These are phyloP conservation scores for Anodontia alba DNA, from an alignment of 2,888 invertebrate genomes.

Conservation along the genomic window DNA sequence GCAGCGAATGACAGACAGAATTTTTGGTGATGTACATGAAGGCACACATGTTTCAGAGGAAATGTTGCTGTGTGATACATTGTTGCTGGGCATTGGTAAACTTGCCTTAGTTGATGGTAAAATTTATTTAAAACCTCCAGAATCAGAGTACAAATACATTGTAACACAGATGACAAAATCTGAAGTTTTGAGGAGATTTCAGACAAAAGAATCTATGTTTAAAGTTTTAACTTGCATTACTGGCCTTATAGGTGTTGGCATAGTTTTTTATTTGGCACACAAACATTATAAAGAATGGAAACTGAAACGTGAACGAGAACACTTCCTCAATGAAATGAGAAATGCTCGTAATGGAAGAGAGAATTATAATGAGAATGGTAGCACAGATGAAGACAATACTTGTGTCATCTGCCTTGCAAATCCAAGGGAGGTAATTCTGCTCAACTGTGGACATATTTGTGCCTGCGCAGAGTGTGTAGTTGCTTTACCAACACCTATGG, in stretches of 20 bases:
- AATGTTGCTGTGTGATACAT: constrained; percentile 92
- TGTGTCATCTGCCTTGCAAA: constrained; percentile 95
- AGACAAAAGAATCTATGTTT: constrained; percentile 88
- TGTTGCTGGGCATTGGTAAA: constrained; percentile 93
- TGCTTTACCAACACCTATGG: constrained; percentile 87
- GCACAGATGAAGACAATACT: constrained; percentile 85
- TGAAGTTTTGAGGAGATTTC: constrained; percentile 90
- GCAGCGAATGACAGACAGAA: constrained; percentile 93
- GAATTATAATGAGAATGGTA: constrained; percentile 30
- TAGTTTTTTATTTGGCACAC: constrained; percentile 87
- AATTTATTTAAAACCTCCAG: constrained; percentile 89
- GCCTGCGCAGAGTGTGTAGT: constrained; percentile 94
- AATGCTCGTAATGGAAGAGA: constrained; percentile 15
- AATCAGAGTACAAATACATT: constrained; percentile 90
- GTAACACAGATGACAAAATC: constrained; percentile 92
- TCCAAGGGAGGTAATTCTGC: constrained; percentile 93
- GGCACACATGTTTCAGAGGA: constrained; percentile 95
- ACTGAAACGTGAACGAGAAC: constrained; percentile 44
- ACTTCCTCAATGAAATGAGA: constrained; percentile 56
- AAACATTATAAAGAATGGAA: constrained; percentile 81
- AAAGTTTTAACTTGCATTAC: constrained; percentile 87
- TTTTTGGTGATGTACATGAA: constrained; percentile 92
- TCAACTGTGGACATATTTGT: constrained; percentile 96
- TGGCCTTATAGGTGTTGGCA: constrained; percentile 87
- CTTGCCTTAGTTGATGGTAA: constrained; percentile 88